Percentiles rank a stretch among this genome's conserved stretches.
Conservation (phyloP, 2,113 vertebrate species). For the Canis aureus region DNA sequence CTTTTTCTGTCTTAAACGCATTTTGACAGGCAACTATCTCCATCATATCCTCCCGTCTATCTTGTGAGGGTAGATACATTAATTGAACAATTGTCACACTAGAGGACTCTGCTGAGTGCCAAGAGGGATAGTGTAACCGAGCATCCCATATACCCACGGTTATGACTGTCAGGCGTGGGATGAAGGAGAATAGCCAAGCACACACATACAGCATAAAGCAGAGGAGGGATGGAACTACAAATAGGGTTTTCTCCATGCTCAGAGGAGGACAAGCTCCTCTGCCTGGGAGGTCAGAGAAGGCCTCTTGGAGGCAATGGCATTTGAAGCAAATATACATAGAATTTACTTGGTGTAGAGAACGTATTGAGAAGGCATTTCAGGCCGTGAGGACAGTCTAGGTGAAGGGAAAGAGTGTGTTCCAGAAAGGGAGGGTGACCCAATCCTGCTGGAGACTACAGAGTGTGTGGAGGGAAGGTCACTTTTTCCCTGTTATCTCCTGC, state of each 20-base stretch:
- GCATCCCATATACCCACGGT: neutral
- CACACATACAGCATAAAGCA: neutral
- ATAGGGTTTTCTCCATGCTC: neutral
- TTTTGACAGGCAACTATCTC: neutral
- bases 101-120: neutral
- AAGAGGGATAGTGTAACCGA: neutral
- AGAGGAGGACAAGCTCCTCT: neutral
- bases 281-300: neutral
- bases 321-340: neutral
- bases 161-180: neutral
- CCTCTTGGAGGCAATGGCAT: constrained; percentile 9
- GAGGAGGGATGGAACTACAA: neutral
- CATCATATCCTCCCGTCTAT: neutral
- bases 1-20: constrained; percentile 32
- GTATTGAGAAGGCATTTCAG: neutral
- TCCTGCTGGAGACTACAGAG: neutral
- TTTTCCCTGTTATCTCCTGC: neutral
- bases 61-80: neutral
- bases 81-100: neutral
- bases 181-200: neutral
- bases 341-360: neutral
- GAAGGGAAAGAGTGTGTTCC: neutral
- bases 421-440: neutral
- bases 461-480: neutral
- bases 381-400: neutral